Evolutionary conservation across 2,797 vertebrate species (phyloP).

Genomic region (Microctenopoma stevenorrisi): DNA sequence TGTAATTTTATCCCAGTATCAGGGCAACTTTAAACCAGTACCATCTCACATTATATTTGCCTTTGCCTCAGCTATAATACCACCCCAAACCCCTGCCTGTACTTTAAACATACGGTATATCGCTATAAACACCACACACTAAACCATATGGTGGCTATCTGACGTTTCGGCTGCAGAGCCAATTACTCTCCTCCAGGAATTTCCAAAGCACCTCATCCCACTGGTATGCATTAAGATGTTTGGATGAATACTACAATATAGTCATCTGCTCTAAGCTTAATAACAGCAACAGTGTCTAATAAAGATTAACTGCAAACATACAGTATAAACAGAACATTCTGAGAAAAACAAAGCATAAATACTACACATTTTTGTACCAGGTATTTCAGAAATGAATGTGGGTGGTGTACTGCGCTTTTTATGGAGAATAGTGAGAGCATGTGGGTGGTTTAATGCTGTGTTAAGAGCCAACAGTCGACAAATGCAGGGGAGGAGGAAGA

Average conservation of each 20-base stretch:
- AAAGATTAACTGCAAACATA: background rate
- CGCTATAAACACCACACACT: slow-evolving; percentile 47
- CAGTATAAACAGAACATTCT: slow-evolving; percentile 14
- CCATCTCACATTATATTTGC: slow-evolving; percentile 46
- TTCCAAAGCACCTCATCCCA: slow-evolving; percentile 59
- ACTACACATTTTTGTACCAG: slow-evolving; percentile 46
- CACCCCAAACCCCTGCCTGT: slow-evolving; percentile 23
- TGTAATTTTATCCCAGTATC: slow-evolving; percentile 43
- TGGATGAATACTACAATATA: slow-evolving; percentile 41
- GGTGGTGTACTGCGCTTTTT: slow-evolving; percentile 58
- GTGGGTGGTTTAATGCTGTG: slow-evolving; percentile 72
- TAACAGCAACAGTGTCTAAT: slow-evolving; percentile 15
- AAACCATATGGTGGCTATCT: slow-evolving; percentile 58
- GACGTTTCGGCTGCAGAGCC: slow-evolving; percentile 49
- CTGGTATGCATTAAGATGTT: slow-evolving; percentile 66
- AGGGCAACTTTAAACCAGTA: slow-evolving; percentile 22
- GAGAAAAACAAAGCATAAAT: slow-evolving; percentile 3
- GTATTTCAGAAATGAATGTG: slow-evolving; percentile 64
- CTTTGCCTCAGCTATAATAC: slow-evolving; percentile 35
- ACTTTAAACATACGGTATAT: slow-evolving; percentile 42
- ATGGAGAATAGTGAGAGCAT: slow-evolving; percentile 54
- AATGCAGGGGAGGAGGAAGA: slow-evolving; percentile 78
- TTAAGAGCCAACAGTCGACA: slow-evolving; percentile 60
- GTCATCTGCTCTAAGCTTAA: slow-evolving; percentile 9
- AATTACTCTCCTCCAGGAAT: slow-evolving; percentile 58